Evolutionary conservation across 2,888 invertebrate species (phyloP), one percentile per base, ranked within the genome.

Genomic region (Ectemnius continuus): DNA sequence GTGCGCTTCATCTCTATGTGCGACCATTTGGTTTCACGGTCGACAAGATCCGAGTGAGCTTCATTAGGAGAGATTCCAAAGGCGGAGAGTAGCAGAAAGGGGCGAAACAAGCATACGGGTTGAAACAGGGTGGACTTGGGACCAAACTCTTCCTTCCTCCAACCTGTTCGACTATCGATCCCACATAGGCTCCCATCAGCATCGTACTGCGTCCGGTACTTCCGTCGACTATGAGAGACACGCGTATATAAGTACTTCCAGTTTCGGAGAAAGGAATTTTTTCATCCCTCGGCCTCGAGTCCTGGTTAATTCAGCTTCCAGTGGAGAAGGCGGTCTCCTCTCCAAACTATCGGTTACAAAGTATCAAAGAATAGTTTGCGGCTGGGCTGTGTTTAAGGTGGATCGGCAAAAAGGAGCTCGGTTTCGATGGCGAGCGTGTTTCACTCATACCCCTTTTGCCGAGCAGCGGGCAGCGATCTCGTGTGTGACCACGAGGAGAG

Each of bases 281-380:
- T 75, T 28, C 65, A 57, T 70, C 66, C 67, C 47, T 11, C n/a
- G 14, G 2, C 4, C 64, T 46, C 48, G 52, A 28, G 11, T 28
- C 62, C 64, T 59, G 26, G 60, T 67, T 61, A 78, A 72, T 75
- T 64, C 70, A 75, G 72, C 60, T 70, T 67, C 69, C 36, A 52
- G 52, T 11, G 36, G 5, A 36, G 28, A 58, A 48, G 65, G 46
- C 73, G 16, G 26, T 45, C 23, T 52, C 78, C 59, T 57, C 65
- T 58, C 36, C 59, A 67, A 81, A 73, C 65, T 80, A 80, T 80
- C 81, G 79, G 73, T 75, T 80, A 78, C 73, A 73, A 80, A 80
- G 81, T 79, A 79, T 66, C 73, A 65, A 69, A 36, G 63, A 62
- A 52, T 46, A 13, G 52, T 57, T 68, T 62, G 65, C 61, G 65